Evolutionary conservation across 2,113 vertebrate genomes (phyloP), one percentile per base, ranked within the genome.

Genomic region (Crotophaga sulcirostris): DNA sequence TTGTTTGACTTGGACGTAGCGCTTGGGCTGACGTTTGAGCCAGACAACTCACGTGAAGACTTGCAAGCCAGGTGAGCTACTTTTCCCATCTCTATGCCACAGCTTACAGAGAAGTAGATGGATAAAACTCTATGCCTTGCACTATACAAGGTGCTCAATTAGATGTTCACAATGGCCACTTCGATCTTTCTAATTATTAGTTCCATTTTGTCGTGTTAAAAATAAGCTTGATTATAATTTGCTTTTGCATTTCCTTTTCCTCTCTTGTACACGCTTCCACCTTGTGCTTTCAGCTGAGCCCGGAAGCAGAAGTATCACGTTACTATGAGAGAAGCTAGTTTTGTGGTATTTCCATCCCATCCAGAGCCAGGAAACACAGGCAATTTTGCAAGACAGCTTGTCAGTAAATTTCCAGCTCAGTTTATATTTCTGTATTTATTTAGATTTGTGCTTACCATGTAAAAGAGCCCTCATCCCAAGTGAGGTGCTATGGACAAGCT

Each of bases 351-450:
- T 96, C 92, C 76, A 95, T 81, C 92, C 94, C 73, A 75, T 95
- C 68, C 85, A 90, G 92, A 92, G 96, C 87, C 92, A 96, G 96
- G 82, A 96, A 96, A 90, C 90, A 90, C 79, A 88, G 88, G 89
- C 94, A 96, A 54, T 95, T 96, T 94, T 96, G 94, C 96, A 96
- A 96, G 96, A 94, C 92, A 66, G 83, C 60, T 70, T 89, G 83
- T 96, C 94, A 90, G 96, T 96, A 96, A 92, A 84, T 94, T 94
- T 96, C 96, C 93, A 97, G 76, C 76, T 93, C 28, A 13, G 90
- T 96, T 97, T 96, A 34, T 82, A 84, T 90, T 94, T 94, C 84
- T 92, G 64, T 92, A 83, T 93, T 96, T 97, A 92, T 86, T 96
- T 94, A 77, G 76, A 74, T 87, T 83, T 66, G 51, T 87, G 63